A percentile compares a stretch with the other conserved stretches of the same genome.
Evolutionary conservation across 1,140 invertebrate genomes (phyloP).

Genomic region (Drosophila parabipectinata): DNA sequence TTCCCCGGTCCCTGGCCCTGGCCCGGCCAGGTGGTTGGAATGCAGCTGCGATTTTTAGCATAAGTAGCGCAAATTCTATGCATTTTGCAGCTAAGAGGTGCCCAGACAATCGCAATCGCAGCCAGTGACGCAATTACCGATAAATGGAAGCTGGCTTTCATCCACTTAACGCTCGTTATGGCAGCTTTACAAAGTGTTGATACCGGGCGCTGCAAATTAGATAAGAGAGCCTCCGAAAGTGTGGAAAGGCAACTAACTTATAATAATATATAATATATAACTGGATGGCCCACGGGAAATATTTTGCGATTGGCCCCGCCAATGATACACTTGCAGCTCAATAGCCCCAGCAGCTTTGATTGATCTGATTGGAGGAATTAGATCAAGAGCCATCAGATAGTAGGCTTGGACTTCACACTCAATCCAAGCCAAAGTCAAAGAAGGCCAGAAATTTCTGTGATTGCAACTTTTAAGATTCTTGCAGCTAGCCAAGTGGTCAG

Average conservation of each 20-base stretch:
- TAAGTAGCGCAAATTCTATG: constrained; percentile 74
- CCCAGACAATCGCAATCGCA: constrained; percentile 36
- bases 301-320: constrained; percentile 15
- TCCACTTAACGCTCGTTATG: constrained; percentile 48
- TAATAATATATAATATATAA: constrained; percentile 29
- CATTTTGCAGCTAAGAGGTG: constrained; percentile 53
- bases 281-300: constrained; percentile 19
- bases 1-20: too few species aligned
- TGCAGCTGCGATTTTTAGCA: constrained; percentile 59
- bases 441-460: background rate
- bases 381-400: background rate
- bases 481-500: background rate
- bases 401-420: too few species aligned
- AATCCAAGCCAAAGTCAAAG: too few species aligned
- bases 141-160: constrained; percentile 53
- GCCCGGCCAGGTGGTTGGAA: constrained; percentile 38
- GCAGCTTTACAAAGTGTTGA: constrained; percentile 42
- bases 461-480: constrained; percentile 38
- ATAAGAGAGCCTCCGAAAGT: constrained; percentile 16
- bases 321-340: constrained; percentile 13
- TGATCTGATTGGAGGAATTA: constrained; percentile 22
- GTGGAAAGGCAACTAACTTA: constrained; percentile 33
- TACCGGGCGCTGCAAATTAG: constrained; percentile 36
- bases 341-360: background rate
- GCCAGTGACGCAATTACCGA: constrained; percentile 61